Percentiles rank a stretch among this genome's conserved stretches.
Conservation (phyloP, 2,888 invertebrate species). For the Thera obeliscata region DNA sequence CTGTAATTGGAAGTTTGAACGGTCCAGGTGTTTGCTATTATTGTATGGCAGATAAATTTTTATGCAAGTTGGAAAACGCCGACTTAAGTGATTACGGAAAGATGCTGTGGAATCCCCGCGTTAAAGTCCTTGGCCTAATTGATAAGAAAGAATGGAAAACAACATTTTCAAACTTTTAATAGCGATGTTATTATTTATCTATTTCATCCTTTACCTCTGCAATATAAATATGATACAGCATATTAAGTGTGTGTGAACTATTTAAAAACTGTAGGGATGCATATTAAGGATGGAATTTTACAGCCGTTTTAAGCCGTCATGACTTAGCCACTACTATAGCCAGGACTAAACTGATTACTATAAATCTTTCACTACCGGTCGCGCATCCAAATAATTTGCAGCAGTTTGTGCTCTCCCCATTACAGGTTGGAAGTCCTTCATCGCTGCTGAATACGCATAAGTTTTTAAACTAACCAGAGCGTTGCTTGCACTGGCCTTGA, state of each 20-base stretch:
- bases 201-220: background rate
- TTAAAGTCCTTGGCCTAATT: conserved; percentile 16
- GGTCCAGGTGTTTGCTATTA: conserved; percentile 43
- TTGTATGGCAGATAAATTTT: conserved; percentile 42
- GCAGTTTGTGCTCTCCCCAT: too few relatives aligned
- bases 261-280: too few relatives aligned
- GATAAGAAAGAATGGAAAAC: conserved; percentile 10
- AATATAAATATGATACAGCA: background rate
- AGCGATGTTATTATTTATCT: background rate
- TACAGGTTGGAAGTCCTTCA: too few relatives aligned
- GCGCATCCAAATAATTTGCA: too few relatives aligned
- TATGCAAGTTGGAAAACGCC: conserved; percentile 33
- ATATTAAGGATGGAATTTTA: too few relatives aligned
- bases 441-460: too few relatives aligned
- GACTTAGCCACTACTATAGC: too few relatives aligned
- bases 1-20: conserved; percentile 41
- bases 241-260: background rate
- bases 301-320: too few relatives aligned
- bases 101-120: conserved; percentile 11
- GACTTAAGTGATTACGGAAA: conserved; percentile 28
- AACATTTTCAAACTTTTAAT: background rate
- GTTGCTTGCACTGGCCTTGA: too few relatives aligned
- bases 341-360: too few relatives aligned
- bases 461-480: too few relatives aligned
- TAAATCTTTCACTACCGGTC: too few relatives aligned